Percentiles rank a stretch among this genome's conserved stretches.
phyloP scores from a whole-genome alignment of 23 tunicate genomes.

The Halocynthia aurantium region DNA sequence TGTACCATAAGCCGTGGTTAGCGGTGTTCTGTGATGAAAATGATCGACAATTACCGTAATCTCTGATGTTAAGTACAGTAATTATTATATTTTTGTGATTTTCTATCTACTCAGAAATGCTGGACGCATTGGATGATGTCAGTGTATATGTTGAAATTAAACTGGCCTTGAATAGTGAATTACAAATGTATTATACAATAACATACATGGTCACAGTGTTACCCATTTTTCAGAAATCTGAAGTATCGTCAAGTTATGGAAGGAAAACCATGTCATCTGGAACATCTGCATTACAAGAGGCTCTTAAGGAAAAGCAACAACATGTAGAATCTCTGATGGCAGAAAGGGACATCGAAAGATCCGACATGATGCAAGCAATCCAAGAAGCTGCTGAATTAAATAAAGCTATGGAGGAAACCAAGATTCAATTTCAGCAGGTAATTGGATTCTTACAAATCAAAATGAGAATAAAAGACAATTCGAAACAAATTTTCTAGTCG shows the following conservation, averaged over 20 bases:
- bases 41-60: no score
- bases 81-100: no score
- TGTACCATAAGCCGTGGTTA: no score
- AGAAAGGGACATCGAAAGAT: conserved; percentile 88
- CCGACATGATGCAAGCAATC: conserved; percentile 70
- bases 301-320: conserved; percentile 86
- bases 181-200: no score
- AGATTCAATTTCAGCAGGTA: conserved; percentile 15
- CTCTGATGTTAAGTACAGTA: no score
- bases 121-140: no score
- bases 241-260: conserved; percentile 81
- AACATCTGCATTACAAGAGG: conserved; percentile 73
- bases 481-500: no score
- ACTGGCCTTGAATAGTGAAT: no score
- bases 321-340: conserved; percentile 86
- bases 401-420: conserved; percentile 24
- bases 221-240: conserved; percentile 19
- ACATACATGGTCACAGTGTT: not conserved
- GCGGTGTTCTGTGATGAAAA: no score
- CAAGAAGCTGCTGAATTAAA: conserved; percentile 31
- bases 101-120: no score
- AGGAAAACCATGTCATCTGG: conserved; percentile 62
- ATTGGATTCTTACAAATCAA: not conserved
- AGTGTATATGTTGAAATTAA: no score
- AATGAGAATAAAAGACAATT: no score